These are phyloP conservation scores for Dynastes maya DNA, from an alignment of 2,888 invertebrate genomes.

Conservation along the genomic window DNA sequence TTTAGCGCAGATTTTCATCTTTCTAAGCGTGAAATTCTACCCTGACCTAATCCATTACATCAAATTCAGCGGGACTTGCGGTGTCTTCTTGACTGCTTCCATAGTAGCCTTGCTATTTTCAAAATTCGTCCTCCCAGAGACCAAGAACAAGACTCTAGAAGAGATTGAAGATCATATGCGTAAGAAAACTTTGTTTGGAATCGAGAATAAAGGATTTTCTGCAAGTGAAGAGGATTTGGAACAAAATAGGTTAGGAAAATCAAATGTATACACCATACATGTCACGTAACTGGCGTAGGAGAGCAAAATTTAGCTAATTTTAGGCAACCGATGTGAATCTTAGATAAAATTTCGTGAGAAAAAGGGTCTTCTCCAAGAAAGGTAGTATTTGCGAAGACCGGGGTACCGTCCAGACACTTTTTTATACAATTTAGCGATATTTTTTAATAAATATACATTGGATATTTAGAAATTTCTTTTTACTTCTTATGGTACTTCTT, in stretches of 20 bases:
- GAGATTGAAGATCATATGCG: constrained; percentile 80
- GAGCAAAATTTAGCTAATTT: background rate
- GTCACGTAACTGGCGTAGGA: background rate
- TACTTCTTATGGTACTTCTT: too few relatives aligned
- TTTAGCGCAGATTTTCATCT: constrained; percentile 80
- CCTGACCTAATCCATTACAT: constrained; percentile 75
- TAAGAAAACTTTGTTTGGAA: constrained; percentile 66
- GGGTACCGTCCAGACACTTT: too few relatives aligned
- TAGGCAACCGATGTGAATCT: too few relatives aligned
- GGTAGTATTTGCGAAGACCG: too few relatives aligned
- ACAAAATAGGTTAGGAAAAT: constrained; percentile 6
- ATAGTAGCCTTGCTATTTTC: constrained; percentile 77
- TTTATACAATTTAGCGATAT: too few relatives aligned
- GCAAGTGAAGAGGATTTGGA: constrained; percentile 21
- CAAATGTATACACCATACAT: constrained; percentile 1
- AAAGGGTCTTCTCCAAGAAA: too few relatives aligned
- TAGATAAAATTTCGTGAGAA: too few relatives aligned
- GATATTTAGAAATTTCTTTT: too few relatives aligned
- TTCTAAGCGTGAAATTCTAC: constrained; percentile 81
- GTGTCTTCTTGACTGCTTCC: constrained; percentile 76
- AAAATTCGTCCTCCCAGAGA: constrained; percentile 78
- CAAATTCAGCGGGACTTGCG: constrained; percentile 78
- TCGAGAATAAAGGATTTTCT: constrained; percentile 47
- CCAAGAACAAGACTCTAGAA: constrained; percentile 78
- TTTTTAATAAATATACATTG: too few relatives aligned